A percentile compares a stretch with the other conserved stretches of the same genome.
phyloP scores from a whole-genome alignment of 2,797 vertebrate genomes.

The Scolopax bukidnonensis region DNA sequence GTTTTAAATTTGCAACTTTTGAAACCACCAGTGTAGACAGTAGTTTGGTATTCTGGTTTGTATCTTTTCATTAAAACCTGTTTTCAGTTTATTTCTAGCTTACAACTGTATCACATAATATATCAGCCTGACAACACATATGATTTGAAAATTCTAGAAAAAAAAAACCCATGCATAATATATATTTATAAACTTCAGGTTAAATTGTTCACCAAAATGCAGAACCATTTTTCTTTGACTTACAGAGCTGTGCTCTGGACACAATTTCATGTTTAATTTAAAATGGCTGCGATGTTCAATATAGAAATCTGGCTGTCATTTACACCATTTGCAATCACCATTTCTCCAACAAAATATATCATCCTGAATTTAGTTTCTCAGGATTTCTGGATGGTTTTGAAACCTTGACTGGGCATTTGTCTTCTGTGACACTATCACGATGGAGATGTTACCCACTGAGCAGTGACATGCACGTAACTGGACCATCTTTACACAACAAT shows the following conservation, averaged over 20 bases:
- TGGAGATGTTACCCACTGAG: neutral
- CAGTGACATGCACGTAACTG: neutral
- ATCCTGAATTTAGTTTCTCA: neutral
- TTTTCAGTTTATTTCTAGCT: neutral
- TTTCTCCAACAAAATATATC: neutral
- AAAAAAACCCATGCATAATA: neutral
- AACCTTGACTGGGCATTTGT: neutral
- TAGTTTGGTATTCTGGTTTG: neutral
- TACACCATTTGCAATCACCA: neutral
- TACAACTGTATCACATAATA: conserved; percentile 6
- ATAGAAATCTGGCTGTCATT: accelerated
- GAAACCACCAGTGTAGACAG: neutral
- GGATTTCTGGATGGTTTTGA: neutral
- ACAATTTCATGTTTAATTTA: neutral
- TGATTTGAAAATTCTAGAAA: neutral
- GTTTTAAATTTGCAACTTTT: conserved; percentile 4
- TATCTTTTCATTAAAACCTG: conserved; percentile 28
- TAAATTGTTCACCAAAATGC: neutral
- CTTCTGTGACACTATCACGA: neutral
- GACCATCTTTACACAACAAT: neutral
- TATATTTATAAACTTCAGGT: conserved; percentile 19
- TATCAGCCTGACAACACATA: conserved; percentile 14
- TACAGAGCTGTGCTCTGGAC: neutral
- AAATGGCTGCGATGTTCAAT: neutral
- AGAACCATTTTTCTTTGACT: neutral